Conservation (phyloP, 2,797 vertebrate genomes). For the Lindbergichthys nudifrons region DNA sequence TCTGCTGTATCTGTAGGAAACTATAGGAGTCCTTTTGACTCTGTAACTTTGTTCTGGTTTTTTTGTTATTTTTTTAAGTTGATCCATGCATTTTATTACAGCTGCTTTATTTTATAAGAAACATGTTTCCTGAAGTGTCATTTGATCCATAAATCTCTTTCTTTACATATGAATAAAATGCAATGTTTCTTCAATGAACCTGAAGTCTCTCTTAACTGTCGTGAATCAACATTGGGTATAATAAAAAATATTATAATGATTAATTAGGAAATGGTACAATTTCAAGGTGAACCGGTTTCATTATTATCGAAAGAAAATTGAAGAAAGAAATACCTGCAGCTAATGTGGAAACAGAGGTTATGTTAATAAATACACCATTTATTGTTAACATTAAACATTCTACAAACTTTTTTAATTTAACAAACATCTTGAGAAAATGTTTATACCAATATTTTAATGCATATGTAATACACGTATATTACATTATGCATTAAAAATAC, state of each 20-base stretch:
- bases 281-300: not conserved
- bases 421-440: not conserved
- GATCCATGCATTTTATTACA: slow-evolving; percentile 33
- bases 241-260: not conserved
- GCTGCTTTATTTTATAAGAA: slow-evolving; percentile 49
- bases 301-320: not conserved
- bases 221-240: not conserved
- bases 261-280: not conserved
- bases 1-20: slow-evolving; percentile 22
- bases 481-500: not conserved
- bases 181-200: slow-evolving; percentile 26
- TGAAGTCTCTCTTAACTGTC: not conserved
- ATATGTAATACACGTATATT: not conserved
- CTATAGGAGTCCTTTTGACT: slow-evolving; percentile 13
- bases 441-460: not conserved
- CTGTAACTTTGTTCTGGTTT: not conserved
- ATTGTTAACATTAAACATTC: not conserved
- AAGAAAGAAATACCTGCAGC: too few species aligned
- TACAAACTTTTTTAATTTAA: not conserved
- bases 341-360: too few species aligned
- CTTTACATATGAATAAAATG: slow-evolving; percentile 70
- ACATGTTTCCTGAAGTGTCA: slow-evolving; percentile 13
- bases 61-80: slow-evolving; percentile 34
- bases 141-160: slow-evolving; percentile 29
- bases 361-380: too few species aligned